Base-by-base conservation (phyloP, 2,888 invertebrate species). In the Schrankia costaestrigalis region DNA sequence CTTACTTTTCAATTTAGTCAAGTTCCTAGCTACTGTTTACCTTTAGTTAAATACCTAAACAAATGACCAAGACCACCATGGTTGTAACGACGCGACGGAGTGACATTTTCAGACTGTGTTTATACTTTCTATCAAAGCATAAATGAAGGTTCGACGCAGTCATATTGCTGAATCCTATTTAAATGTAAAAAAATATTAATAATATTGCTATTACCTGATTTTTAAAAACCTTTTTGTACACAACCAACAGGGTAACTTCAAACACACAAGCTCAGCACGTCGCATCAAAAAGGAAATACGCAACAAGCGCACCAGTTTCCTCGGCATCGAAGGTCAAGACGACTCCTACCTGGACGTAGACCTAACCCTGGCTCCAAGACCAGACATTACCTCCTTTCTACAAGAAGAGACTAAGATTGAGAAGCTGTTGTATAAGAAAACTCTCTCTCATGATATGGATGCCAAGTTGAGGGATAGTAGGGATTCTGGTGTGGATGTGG, bases 221-320 rank as follows among this genome's bases (percentile, higher is more conserved):
- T n/a, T n/a, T n/a, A n/a, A n/a, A n/a, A n/a, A n/a, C n/a, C n/a
- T n/a, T n/a, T n/a, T n/a, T n/a, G n/a, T n/a, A n/a, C n/a, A n/a
- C n/a, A n/a, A n/a, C n/a, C n/a, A n/a, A 10, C 67, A 89, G 87
- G 89, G 90, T 25, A 89, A 92, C 53, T 89, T 94, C 46, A 92
- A 93, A 59, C 91, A 94, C 52, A 90, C 94, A 35, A 95, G 94
- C 63, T 95, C 95, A 8, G 94, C 95, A 1, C 94, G 95, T 47
- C 90, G 95, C 53, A 95, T 96, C 60, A 95, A 95, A 63, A 95
- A 95, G 65, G 96, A 96, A 68, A 89, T 96, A 31, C 90, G 95
- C 6, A 93, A 93, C 64, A 94, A 96, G 63, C 91, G 96, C 26
- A 93, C 94, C 18, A 95, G 95, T 70, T 96, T 96, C 73, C 89